Evolutionary conservation across 2,888 invertebrate genomes (phyloP).

Genomic region (Actias luna): DNA sequence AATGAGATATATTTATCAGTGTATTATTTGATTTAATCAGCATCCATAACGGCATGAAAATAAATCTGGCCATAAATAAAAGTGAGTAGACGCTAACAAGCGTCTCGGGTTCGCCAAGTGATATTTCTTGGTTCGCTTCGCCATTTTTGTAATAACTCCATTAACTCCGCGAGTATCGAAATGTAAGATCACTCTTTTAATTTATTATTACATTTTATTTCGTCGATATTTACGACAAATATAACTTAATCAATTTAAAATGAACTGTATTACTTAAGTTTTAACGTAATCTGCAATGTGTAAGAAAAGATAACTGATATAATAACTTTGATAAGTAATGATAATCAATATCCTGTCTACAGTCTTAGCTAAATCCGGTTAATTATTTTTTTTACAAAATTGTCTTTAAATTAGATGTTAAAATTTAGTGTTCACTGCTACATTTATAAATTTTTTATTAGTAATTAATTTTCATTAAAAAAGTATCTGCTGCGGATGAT

Average conservation of each 20-base stretch:
- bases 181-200: slow-evolving; percentile 67
- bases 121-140: slow-evolving; percentile 72
- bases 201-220: slow-evolving; percentile 47
- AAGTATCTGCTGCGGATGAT: too few species aligned
- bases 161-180: slow-evolving; percentile 74
- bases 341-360: too few species aligned
- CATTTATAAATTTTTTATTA: too few species aligned
- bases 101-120: slow-evolving; percentile 78
- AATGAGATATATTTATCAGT: slow-evolving; percentile 35
- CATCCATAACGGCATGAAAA: slow-evolving; percentile 74
- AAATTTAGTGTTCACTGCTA: too few species aligned
- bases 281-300: background rate
- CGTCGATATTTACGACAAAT: background rate
- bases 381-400: background rate
- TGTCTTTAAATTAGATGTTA: too few species aligned
- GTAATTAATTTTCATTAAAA: too few species aligned
- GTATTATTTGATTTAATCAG: slow-evolving; percentile 56
- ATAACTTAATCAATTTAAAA: background rate
- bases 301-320: too few species aligned
- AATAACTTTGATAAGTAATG: too few species aligned
- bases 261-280: background rate
- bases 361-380: background rate
- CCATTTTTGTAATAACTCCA: slow-evolving; percentile 80
- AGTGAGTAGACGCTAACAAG: slow-evolving; percentile 78
- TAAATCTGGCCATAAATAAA: slow-evolving; percentile 82